phyloP scores from a whole-genome alignment of 1,140 invertebrate species.

The Gonatopus flavifemur region DNA sequence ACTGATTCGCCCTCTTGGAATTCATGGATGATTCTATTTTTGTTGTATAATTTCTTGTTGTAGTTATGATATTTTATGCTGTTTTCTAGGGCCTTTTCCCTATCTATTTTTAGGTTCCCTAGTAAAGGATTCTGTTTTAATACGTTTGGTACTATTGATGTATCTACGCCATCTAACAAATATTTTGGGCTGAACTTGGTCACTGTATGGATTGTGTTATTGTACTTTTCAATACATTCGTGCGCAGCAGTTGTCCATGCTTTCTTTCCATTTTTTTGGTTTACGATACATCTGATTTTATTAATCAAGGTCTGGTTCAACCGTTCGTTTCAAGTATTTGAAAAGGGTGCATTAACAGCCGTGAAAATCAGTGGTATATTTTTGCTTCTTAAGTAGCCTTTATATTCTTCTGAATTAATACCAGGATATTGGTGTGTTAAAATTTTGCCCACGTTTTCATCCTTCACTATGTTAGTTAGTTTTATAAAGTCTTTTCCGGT shows the following conservation, averaged over 20 bases:
- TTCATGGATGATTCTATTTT: constrained; percentile 16
- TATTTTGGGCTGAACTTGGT: constrained; percentile 16
- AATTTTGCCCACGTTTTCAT: neutral
- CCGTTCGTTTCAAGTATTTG: constrained; percentile 7
- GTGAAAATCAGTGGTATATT: constrained; percentile 13
- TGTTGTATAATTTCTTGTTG: constrained; percentile 25
- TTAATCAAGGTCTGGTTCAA: neutral
- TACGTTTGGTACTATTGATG: constrained; percentile 10
- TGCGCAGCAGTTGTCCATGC: constrained; percentile 17
- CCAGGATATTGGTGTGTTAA: constrained; percentile 2
- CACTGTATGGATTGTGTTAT: constrained; percentile 13
- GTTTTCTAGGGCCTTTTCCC: constrained; percentile 19
- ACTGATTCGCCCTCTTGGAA: constrained; percentile 20
- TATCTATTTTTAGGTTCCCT: constrained; percentile 10
- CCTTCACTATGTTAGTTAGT: neutral
- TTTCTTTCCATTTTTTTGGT: constrained; percentile 9
- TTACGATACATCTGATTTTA: constrained; percentile 8
- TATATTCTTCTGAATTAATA: constrained; percentile 8
- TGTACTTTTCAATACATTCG: constrained; percentile 13
- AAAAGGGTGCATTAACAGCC: constrained; percentile 2
- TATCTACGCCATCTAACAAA: constrained; percentile 7
- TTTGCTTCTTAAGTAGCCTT: constrained; percentile 5
- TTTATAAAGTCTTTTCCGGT: constrained; percentile 28
- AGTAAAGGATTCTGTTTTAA: constrained; percentile 4
- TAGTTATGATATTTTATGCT: constrained; percentile 24